Base-by-base conservation (phyloP, 1,140 invertebrate species). In the Oryzaephilus surinamensis region DNA sequence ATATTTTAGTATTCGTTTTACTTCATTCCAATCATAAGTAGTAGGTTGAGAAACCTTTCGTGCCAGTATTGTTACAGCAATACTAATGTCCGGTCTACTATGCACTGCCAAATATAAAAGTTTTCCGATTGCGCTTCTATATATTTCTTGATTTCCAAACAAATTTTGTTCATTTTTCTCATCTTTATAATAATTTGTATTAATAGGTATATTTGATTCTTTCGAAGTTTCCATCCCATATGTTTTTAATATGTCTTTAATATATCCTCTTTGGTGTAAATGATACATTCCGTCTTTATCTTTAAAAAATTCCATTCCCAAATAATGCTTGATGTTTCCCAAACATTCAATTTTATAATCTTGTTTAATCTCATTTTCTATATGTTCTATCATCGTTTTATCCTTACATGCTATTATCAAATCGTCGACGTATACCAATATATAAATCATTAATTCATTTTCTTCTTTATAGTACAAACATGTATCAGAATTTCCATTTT, bases 31-130 rank as follows among this genome's bases (percentile, higher is more conserved):
- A 45, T 67, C 55, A 2, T 32, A 11, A 27, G 32, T 15, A 6
- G 29, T 34, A 10, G 37, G 55, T 21, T 47, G 42, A 8, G 46
- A 44, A 4, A 51, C 43, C 30, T 46, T 55, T 37, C 52, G 49
- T 13, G 46, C 52, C 6, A 57, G 30, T 13, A 40, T 17, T 36
- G 34, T 56, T 0, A 70, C 64, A 4, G 61, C 52, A 40, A 48
- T 65, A 5, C 55, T 31, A 17, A 68, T 58, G 48, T 70, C 67
- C 16, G 63, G 65, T 29, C 66, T 31, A 6, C 57, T 58, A 4
- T 33, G 38, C 10, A 43, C 33, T 16, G 55, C 32, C 6, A 64
- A 21, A 54, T 60, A 65, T 32, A 67, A 34, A n/a, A 70, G 43
- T 18, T 28, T 41, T 16, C 63, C 60, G 26, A 67, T 48, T 12